Percentiles rank a stretch among this genome's conserved stretches.
Evolutionary conservation across 2,797 vertebrate genomes (phyloP).

Genomic region (Poecilia wingei): DNA sequence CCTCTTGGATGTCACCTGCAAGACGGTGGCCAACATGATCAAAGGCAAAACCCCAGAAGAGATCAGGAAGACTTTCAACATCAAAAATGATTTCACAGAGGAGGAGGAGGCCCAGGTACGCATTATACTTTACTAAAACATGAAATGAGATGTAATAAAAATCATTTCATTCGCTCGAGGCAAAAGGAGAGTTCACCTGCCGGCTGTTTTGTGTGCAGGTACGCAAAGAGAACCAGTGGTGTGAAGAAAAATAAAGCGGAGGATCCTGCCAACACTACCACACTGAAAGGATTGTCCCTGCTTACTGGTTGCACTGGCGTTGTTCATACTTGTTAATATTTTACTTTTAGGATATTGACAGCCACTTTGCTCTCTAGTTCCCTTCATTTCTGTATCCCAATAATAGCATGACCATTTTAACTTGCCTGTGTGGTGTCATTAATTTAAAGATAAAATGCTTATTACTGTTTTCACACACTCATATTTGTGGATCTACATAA

Average conservation of each 20-base stretch:
- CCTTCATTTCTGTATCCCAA: slow-evolving; percentile 74
- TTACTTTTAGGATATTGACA: slow-evolving; percentile 84
- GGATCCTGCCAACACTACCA: slow-evolving; percentile 81
- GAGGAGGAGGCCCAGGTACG: slow-evolving; percentile 98
- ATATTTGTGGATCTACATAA: slow-evolving; percentile 39
- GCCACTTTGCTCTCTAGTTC: slow-evolving; percentile 66
- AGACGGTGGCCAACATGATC: slow-evolving; percentile 97
- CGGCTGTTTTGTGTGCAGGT: slow-evolving; percentile 80
- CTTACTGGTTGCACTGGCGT: slow-evolving; percentile 95
- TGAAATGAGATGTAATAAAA: not conserved
- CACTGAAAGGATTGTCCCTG: slow-evolving; percentile 89
- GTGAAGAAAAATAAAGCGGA: slow-evolving; percentile 93
- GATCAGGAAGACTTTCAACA: slow-evolving; percentile 99
- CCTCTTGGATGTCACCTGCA: slow-evolving; percentile 94
- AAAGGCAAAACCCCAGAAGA: slow-evolving; percentile 99
- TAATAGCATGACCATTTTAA: slow-evolving; percentile 86
- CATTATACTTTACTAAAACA: not conserved
- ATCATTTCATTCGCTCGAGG: not conserved
- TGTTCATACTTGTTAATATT: slow-evolving; percentile 99
- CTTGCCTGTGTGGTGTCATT: slow-evolving; percentile 86
- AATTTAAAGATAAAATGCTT: slow-evolving; percentile 76
- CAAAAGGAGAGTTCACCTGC: not conserved
- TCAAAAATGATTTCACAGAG: slow-evolving; percentile 99
- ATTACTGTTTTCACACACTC: slow-evolving; percentile 59
- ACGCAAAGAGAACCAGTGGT: slow-evolving; percentile 99